Evolutionary conservation across 2,888 invertebrate species (phyloP).

Genomic region (Apotomis betuletana): DNA sequence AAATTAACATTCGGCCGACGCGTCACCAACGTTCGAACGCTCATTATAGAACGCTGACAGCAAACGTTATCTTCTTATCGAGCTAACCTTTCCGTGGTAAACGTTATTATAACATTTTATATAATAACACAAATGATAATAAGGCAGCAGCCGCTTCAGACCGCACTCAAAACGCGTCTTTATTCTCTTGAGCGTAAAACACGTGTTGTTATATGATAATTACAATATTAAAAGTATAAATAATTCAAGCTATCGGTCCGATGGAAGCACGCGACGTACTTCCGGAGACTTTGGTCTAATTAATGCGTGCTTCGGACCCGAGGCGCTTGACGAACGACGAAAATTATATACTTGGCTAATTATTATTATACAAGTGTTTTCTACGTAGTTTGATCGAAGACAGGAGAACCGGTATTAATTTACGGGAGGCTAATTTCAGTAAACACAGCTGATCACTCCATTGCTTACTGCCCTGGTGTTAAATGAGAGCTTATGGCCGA

Average conservation of each 20-base stretch:
- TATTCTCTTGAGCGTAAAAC: constrained; percentile 23
- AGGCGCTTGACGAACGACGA: constrained; percentile 68
- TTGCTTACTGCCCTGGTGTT: too few relatives aligned
- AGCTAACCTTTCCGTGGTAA: constrained; percentile 74
- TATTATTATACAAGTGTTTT: constrained; percentile 50
- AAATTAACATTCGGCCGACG: constrained; percentile 66
- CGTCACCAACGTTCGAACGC: constrained; percentile 54
- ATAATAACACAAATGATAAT: constrained; percentile 81
- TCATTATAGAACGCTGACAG: constrained; percentile 67
- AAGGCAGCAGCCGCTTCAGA: constrained; percentile 61
- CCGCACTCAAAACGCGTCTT: constrained; percentile 12
- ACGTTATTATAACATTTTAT: constrained; percentile 79
- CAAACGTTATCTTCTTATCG: constrained; percentile 74
- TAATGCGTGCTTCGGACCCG: constrained; percentile 67
- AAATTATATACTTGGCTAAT: constrained; percentile 66
- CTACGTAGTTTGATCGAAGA: constrained; percentile 6
- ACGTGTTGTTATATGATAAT: constrained; percentile 72
- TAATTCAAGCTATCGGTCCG: constrained; percentile 79
- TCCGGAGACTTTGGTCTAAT: constrained; percentile 74
- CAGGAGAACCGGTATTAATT: constrained; percentile 13
- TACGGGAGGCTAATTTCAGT: neutral
- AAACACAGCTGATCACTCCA: neutral
- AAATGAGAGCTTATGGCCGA: too few relatives aligned
- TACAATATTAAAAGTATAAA: constrained; percentile 82
- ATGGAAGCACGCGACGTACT: constrained; percentile 79